Evolutionary conservation across 2,888 invertebrate genomes (phyloP).

Genomic region (Lamellibrachia satsuma): DNA sequence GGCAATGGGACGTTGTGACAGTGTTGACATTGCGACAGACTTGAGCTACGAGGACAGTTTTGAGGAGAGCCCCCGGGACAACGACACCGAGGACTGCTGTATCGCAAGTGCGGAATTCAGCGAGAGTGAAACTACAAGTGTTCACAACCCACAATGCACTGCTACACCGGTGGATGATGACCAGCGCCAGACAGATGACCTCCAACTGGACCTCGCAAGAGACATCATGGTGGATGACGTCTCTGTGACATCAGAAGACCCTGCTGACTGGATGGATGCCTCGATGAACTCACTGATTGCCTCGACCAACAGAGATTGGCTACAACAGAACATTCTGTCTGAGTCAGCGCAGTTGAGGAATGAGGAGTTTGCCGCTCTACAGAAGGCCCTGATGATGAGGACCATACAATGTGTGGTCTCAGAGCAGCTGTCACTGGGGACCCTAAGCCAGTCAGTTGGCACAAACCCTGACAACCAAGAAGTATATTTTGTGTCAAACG

Average conservation of each 20-base stretch:
- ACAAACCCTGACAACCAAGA: background rate
- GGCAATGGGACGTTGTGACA: background rate
- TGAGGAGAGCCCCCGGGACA: background rate
- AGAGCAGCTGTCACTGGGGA: background rate
- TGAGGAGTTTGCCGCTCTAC: background rate
- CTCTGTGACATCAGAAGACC: background rate
- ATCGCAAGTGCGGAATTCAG: background rate
- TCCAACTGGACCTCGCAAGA: background rate
- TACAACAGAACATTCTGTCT: background rate
- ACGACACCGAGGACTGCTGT: background rate
- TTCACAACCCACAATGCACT: conserved; percentile 11
- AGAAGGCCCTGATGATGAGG: background rate
- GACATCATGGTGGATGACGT: background rate
- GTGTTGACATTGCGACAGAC: background rate
- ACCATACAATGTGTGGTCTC: background rate
- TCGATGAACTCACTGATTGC: background rate
- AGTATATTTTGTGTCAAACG: background rate
- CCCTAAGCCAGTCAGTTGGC: background rate
- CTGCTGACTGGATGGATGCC: background rate
- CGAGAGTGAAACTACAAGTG: background rate
- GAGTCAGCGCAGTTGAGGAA: background rate
- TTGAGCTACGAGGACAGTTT: background rate
- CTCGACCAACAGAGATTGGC: background rate
- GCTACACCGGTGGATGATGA: background rate
- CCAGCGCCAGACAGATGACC: background rate